Evolutionary conservation across 2,113 vertebrate species (phyloP), one percentile per base, ranked within the genome.

Genomic region (Serilophus lunatus): DNA sequence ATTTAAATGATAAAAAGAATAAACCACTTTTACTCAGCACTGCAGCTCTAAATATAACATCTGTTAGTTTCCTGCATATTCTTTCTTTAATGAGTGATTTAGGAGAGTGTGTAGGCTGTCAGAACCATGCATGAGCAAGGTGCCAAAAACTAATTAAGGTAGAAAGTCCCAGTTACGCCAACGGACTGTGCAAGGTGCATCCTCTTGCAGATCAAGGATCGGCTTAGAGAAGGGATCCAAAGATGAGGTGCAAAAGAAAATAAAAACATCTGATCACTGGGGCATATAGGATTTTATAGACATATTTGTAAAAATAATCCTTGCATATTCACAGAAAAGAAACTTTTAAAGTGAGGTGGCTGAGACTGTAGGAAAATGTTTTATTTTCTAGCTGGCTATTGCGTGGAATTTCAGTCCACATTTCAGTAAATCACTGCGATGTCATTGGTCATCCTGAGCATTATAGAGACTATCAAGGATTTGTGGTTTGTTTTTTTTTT

Each of bases 1-100:
- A 96, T 94, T 96, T 95, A 91, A 97, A 94, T 91, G 83, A 87
- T 94, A 93, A 94, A 96, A 95, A 91, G 92, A 95, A 95, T 92
- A 95, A 86, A 86, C 36, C 69, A 82, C 64, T 96, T 97, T 76
- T 81, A 92, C 95, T 96, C 86, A 89, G 80, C 77, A 71, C 83
- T 93, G 77, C 49, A 75, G 69, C 92, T 94, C 92, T 95, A 95
- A 96, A 97, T 97, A 84, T 71, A 97, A 92, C 92, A 91, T 88
- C 88, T 93, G 45, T 93, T 96, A 3, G 7, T 93, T 96, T 97
- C 89, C 77, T 96, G 88, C 88, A 84, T 93, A 82, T 91, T 97
- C 83, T 92, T 97, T 95, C 76, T 92, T 86, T 94, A 96, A 86
- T 86, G 86, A 92, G 86, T 94, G 92, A 88, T 91, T 94, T 94